phyloP scores from a whole-genome alignment of 2,113 vertebrate genomes.

The Tenrec ecaudatus region DNA sequence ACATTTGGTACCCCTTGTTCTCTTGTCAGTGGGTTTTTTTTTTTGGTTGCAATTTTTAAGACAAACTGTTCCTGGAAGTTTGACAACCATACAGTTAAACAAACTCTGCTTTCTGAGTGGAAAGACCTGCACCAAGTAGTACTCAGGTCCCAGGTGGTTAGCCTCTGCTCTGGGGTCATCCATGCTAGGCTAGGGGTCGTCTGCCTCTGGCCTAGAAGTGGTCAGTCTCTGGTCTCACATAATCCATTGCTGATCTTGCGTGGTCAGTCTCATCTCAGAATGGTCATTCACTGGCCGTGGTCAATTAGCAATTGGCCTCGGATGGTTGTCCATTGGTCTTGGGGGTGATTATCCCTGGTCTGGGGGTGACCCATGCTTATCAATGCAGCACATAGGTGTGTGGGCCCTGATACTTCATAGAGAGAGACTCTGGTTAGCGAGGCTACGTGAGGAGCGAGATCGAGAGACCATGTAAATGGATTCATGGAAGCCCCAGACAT shows the following conservation, averaged over 20 bases:
- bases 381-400: background rate
- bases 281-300: background rate
- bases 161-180: too few relatives aligned
- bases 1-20: background rate
- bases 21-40: background rate
- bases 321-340: background rate
- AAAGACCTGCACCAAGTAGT: too few relatives aligned
- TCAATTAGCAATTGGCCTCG: background rate
- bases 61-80: background rate
- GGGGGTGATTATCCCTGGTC: background rate
- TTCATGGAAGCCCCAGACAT: background rate
- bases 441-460: background rate
- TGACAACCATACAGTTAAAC: background rate
- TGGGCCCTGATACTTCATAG: rapidly evolving
- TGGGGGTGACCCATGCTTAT: background rate
- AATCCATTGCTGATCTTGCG: rapidly evolving
- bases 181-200: background rate
- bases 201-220: background rate
- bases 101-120: background rate
- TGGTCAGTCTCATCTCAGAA: background rate
- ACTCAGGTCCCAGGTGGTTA: too few relatives aligned
- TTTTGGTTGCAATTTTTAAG: conserved; percentile 19
- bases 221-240: background rate
- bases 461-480: background rate
- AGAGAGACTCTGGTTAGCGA: background rate